Conservation (phyloP, 2,888 invertebrate species). For the Calephelis perditalis region DNA sequence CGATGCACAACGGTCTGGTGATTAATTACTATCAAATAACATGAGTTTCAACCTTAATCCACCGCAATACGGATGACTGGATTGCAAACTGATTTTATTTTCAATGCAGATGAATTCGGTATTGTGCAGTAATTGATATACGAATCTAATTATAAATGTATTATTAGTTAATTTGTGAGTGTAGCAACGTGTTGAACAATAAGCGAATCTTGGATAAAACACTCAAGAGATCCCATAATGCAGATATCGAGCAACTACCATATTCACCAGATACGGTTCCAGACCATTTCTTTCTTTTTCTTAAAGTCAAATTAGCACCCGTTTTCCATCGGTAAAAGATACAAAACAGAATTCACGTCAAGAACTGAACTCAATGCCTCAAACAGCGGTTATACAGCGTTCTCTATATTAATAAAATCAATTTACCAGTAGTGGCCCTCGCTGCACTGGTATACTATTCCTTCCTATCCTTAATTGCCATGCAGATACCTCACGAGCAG, state of each 20-base stretch:
- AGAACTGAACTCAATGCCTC: no score
- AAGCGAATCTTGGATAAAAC: no score
- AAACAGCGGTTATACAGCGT: no score
- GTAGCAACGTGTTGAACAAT: no score
- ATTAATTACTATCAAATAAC: slow-evolving; percentile 12
- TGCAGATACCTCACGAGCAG: neutral
- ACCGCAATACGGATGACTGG: slow-evolving; percentile 10
- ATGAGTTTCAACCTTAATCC: slow-evolving; percentile 13
- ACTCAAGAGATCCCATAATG: no score
- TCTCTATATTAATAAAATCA: neutral
- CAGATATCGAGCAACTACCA: no score
- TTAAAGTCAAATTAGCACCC: no score
- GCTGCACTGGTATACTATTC: no score
- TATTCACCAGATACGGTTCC: no score
- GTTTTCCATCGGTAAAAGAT: no score
- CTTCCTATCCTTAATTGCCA: neutral
- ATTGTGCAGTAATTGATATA: slow-evolving; percentile 9
- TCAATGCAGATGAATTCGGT: slow-evolving; percentile 8
- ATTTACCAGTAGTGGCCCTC: neutral
- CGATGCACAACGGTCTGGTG: slow-evolving; percentile 14
- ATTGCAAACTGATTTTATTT: slow-evolving; percentile 7
- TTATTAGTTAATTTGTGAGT: neutral
- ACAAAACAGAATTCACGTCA: no score
- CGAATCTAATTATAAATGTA: neutral
- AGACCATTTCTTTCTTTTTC: no score